Evolutionary conservation across 2,888 invertebrate genomes (phyloP).

Genomic region (Pristionchus mayeri): DNA sequence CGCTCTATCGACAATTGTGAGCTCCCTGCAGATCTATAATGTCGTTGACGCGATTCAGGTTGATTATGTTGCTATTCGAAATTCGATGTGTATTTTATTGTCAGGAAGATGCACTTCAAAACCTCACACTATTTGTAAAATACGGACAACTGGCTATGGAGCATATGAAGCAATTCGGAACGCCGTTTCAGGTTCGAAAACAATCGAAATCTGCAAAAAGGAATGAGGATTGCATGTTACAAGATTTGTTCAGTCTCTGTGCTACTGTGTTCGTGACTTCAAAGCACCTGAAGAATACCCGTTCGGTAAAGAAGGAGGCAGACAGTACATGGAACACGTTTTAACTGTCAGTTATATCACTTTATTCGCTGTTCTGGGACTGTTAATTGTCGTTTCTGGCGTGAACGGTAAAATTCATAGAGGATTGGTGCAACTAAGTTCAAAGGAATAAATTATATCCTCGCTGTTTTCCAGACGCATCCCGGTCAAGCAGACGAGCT

Average conservation of each 20-base stretch:
- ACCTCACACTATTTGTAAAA: slow-evolving; percentile 94
- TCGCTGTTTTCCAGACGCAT: slow-evolving; percentile 51
- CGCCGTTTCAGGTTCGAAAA: slow-evolving; percentile 73
- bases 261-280: slow-evolving; percentile 76
- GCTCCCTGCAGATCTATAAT: slow-evolving; percentile 92
- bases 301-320: slow-evolving; percentile 71
- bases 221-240: too few species aligned
- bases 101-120: slow-evolving; percentile 92
- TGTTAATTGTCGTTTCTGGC: too few species aligned
- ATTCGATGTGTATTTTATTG: too few species aligned
- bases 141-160: slow-evolving; percentile 95
- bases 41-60: slow-evolving; percentile 93
- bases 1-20: slow-evolving; percentile 96
- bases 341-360: slow-evolving; percentile 56
- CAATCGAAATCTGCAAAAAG: too few species aligned
- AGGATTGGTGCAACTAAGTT: too few species aligned
- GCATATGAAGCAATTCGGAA: slow-evolving; percentile 78
- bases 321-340: slow-evolving; percentile 64
- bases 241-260: slow-evolving; percentile 69
- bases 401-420: too few species aligned
- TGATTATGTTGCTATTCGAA: too few species aligned
- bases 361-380: too few species aligned
- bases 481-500: slow-evolving; percentile 62
- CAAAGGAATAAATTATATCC: too few species aligned
- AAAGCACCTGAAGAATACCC: slow-evolving; percentile 78